Conservation (phyloP, 2,797 vertebrate genomes). For the Schizopygopsis malacanthus region DNA sequence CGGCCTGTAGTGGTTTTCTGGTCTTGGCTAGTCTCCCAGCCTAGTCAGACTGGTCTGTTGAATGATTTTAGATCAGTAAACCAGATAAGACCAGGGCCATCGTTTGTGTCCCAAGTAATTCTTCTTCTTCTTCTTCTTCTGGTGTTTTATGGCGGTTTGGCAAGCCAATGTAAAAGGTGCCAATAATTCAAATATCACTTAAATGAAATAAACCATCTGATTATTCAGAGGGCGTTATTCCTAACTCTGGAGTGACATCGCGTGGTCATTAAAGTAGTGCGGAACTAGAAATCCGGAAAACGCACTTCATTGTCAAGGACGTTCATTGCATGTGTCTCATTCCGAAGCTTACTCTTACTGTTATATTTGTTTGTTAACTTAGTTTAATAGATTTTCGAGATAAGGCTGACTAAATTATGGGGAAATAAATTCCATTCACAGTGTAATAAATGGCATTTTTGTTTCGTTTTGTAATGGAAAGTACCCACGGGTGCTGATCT, state of each 20-base stretch:
- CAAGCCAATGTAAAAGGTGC: no score
- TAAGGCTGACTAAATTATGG: neutral
- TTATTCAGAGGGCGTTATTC: neutral
- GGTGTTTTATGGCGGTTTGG: no score
- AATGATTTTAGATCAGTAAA: neutral
- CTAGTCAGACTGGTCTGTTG: neutral
- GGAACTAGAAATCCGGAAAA: neutral
- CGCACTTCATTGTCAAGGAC: slow-evolving; percentile 18
- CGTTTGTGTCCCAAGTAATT: neutral
- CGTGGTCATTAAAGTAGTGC: neutral
- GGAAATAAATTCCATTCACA: neutral
- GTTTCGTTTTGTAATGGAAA: slow-evolving; percentile 54
- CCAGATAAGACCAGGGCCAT: no score
- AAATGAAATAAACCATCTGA: neutral
- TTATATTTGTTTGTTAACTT: no score
- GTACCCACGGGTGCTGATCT: slow-evolving; percentile 46
- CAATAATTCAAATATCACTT: neutral
- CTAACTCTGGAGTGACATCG: slow-evolving; percentile 36
- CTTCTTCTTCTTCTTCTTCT: no score
- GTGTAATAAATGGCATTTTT: slow-evolving; percentile 45
- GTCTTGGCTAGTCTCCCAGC: neutral
- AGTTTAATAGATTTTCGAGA: neutral
- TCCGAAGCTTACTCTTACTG: neutral
- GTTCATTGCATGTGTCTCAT: neutral
- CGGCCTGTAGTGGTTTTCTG: neutral